Percentiles rank a stretch among this genome's conserved stretches.
These are phyloP conservation scores for Acanthosepion lycidas DNA, from an alignment of 2,888 invertebrate genomes.

Conservation along the genomic window DNA sequence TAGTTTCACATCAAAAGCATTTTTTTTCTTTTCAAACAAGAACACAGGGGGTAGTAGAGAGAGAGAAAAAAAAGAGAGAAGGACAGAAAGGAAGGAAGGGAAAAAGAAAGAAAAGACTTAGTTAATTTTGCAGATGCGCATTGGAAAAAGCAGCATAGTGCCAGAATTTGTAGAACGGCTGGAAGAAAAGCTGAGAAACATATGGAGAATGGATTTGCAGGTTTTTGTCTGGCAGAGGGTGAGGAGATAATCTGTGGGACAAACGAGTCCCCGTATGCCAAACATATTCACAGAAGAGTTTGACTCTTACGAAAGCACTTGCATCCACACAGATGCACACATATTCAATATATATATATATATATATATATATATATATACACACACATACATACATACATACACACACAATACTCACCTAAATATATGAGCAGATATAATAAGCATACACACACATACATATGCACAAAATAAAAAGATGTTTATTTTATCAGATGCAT, in stretches of 20 bases:
- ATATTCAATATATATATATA: too few relatives aligned
- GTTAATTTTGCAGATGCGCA: constrained; percentile 22
- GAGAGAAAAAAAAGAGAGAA: neutral
- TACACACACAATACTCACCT: too few relatives aligned
- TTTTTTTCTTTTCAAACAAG: too few relatives aligned
- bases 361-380: too few relatives aligned
- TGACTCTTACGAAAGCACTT: neutral
- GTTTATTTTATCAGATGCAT: neutral
- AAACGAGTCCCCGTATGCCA: neutral
- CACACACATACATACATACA: too few relatives aligned
- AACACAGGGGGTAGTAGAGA: neutral
- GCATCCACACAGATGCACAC: neutral
- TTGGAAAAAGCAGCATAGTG: neutral
- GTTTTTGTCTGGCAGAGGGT: neutral
- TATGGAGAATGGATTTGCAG: neutral
- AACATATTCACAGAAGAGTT: neutral
- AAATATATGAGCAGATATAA: too few relatives aligned
- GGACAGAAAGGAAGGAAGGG: neutral
- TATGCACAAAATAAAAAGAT: neutral
- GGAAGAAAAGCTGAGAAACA: neutral
- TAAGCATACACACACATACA: neutral
- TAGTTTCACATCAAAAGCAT: neutral
- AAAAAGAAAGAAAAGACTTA: neutral
- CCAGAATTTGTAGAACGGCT: constrained; percentile 18
- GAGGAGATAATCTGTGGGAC: neutral